Base-by-base conservation (phyloP, 64 coral and sea anemone genomes). In the Dendronephthya gigantea region DNA sequence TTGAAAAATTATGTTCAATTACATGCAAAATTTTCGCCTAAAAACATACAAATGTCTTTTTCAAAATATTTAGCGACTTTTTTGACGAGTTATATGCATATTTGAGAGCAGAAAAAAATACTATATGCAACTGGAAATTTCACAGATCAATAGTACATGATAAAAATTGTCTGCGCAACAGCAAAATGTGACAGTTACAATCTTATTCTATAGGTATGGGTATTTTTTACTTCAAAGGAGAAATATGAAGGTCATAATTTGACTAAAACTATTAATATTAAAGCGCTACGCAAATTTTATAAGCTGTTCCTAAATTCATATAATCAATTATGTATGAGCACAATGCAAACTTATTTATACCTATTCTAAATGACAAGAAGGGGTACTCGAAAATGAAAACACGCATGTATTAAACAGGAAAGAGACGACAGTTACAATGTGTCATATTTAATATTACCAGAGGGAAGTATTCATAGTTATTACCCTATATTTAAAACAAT, bases 241-340 rank as follows among this genome's bases (percentile, higher is more conserved):
- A 62, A 19, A 58, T 19, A 2, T 58, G 14, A 58, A 58, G 51
- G 15, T 58, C 23, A 19, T 58, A 19, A 58, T 58, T n/a, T 16
- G 15, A 58, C 23, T 2, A n/a, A 62, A 62, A 62, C 17, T n/a
- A n/a, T n/a, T 22, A 62, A 19, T n/a, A n/a, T n/a, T 16, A 62
- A 17, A 62, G 25, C 55, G 55, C 25, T 27, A 62, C 55, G 55
- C 55, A 62, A n/a, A n/a, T 62, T 62, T 62, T 27, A 52, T 9
- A 62, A 27, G 3, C 19, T 27, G 55, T 62, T 62, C 25, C 6
- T 22, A n/a, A 62, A 62, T 62, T 62, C 25, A 23, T 27, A n/a
- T 62, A 62, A 62, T 62, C 55, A 62, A 62, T 62, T 62, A 62
- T 62, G 55, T 62, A 62, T 62, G 55, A 62, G 55, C 25, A n/a